These are phyloP conservation scores for Drosophila vallismaia DNA, from an alignment of 2,888 invertebrate species.

Conservation along the genomic window DNA sequence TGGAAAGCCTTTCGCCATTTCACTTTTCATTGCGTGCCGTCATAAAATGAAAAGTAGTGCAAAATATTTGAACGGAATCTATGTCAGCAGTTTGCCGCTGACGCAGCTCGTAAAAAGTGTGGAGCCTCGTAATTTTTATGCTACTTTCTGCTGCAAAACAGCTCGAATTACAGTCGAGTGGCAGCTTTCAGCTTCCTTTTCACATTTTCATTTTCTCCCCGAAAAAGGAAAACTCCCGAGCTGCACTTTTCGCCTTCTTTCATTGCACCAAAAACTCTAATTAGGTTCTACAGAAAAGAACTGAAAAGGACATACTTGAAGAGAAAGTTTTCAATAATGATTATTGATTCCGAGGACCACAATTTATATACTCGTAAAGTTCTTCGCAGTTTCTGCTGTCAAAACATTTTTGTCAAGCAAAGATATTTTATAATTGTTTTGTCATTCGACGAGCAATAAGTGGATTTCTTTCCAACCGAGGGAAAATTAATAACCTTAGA, in stretches of 20 bases:
- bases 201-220: conserved; percentile 9
- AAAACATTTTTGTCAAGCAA: background rate
- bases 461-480: background rate
- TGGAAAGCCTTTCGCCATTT: conserved; percentile 53
- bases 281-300: conserved; percentile 14
- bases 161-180: conserved; percentile 26
- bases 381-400: conserved; percentile 8
- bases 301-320: conserved; percentile 18
- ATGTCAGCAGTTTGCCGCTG: conserved; percentile 56
- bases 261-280: conserved; percentile 31
- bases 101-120: conserved; percentile 31
- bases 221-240: background rate
- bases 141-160: conserved; percentile 13
- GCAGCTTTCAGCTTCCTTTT: conserved; percentile 3
- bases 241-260: conserved; percentile 11
- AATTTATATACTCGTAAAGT: conserved; percentile 5
- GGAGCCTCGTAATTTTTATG: conserved; percentile 36
- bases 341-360: conserved; percentile 54
- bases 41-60: conserved; percentile 65
- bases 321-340: conserved; percentile 58
- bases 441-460: background rate
- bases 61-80: conserved; percentile 62
- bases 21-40: conserved; percentile 57
- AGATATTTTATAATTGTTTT: conserved; percentile 6
- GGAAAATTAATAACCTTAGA: background rate